Percentiles rank a stretch among this genome's conserved stretches.
phyloP scores from a whole-genome alignment of 2,113 vertebrate species.

The Haplochromis burtoni region DNA sequence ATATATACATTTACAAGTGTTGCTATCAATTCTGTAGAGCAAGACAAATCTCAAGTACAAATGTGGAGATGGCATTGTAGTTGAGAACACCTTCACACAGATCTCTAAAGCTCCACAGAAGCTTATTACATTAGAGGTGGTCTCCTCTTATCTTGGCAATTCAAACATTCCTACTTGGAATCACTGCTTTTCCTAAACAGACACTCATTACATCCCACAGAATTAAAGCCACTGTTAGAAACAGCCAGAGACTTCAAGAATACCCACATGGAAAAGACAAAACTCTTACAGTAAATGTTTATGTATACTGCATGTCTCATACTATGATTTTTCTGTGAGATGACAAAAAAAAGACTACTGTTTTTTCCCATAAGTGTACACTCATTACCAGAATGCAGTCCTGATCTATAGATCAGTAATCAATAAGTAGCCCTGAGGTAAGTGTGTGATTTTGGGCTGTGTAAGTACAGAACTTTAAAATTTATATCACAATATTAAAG shows the following conservation, averaged over 20 bases:
- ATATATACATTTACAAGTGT: constrained; percentile 48
- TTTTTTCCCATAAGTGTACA: not conserved
- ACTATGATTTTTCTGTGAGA: not conserved
- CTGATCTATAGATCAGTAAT: not conserved
- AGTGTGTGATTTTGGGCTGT: not conserved
- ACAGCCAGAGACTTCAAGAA: not conserved
- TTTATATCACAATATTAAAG: not conserved
- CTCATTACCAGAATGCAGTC: not conserved
- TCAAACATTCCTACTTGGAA: constrained; percentile 53
- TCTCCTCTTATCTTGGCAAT: constrained; percentile 16
- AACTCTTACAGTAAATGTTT: not conserved
- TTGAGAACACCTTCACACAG: constrained; percentile 31
- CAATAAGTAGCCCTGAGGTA: not conserved
- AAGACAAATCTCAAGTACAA: constrained; percentile 6
- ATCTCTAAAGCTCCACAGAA: constrained; percentile 62
- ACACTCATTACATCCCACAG: constrained; percentile 6
- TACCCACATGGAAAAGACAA: not conserved
- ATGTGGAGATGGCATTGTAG: constrained; percentile 19
- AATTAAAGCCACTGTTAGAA: not conserved
- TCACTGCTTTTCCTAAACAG: constrained; percentile 33
- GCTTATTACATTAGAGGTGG: constrained; percentile 29
- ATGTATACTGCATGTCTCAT: not conserved
- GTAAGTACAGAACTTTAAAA: not conserved
- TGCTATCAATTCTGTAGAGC: not conserved
- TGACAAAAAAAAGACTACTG: not conserved